Evolutionary conservation across 2,888 invertebrate genomes (phyloP), one percentile per base, ranked within the genome.

Genomic region (Hecatera dysodea): DNA sequence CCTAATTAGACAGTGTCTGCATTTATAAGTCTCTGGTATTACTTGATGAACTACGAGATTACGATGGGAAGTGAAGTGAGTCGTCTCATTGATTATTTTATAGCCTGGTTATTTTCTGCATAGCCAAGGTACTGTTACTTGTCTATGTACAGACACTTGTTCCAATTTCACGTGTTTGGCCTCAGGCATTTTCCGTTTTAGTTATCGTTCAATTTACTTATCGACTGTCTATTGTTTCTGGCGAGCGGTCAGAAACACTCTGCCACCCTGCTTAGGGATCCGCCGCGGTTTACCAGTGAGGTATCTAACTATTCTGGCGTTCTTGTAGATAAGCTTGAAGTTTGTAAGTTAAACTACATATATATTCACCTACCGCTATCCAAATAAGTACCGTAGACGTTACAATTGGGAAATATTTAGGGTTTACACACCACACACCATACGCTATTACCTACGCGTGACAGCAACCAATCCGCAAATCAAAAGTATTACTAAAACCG

Each of bases 171-270:
- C 39, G 44, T 69, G 48, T 27, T 39, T 53, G 22, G 9, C 19
- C 39, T 11, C 42, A n/a, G 61, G 64, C 29, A 72, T 67, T 81
- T 72, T 64, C 72, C 60, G 12, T 46, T 60, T 78, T 27, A 24
- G 24, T 27, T 52, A 68, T 55, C 44, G 11, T 64, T 62, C 48
- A n/a, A 67, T 59, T 63, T 52, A 60, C 67, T 75, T 68, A 80
- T 80, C 59, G 50, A 64, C 39, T 80, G 68, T 80, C 44, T 75
- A 67, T 68, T 80, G 75, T 80, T 57, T 63, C 57, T 72, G 22
- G 22, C 7, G n/a, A 42, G 19, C 22, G 39, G 22, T 42, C 57
- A 36, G 36, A 27, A 48, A 2, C 72, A 33, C 56, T 42, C 48
- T n/a, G n/a, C n/a, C n/a, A n/a, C n/a, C 44, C 22, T 56, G 19